Evolutionary conservation across 2,113 vertebrate genomes (phyloP), one percentile per base, ranked within the genome.

Genomic region (Sceloporus tristichus): DNA sequence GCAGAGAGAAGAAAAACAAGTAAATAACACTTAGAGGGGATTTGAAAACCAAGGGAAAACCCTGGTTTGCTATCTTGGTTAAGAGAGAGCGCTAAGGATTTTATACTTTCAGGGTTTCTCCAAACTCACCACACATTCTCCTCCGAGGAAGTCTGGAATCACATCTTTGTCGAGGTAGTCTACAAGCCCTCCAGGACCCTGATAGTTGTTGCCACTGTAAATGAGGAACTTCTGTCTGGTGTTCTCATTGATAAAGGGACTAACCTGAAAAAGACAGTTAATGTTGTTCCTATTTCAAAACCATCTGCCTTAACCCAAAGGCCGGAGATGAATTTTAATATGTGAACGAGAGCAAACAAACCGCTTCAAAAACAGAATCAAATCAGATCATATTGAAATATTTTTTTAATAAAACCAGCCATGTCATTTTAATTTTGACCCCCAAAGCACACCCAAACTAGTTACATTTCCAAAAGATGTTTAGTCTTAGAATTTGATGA

Each of bases 171-270:
- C 96, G 88, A 98, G 93, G 0, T 98, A 98, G 90, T 98, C 98
- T 0, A 97, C 93, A 8, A 98, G 96, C n/a, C 97, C 97, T 4
- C 98, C 98, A 0, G 96, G 94, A n/a, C 97, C 97, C 90, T 97
- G 98, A 77, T 97, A 98, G 89, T 98, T 97, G 83, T 96, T 98
- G 79, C 97, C 98, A 1, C 98, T 97, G 90, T 97, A 98, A 90
- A 98, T 97, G 16, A 98, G 97, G 92, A 98, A 98, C 80, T 98
- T 98, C 91, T 96, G 96, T 54, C 97, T 93, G 1, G 97, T 98
- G 92, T 98, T 98, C 82, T 98, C 98, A 0, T 98, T 97, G 94
- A 98, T 98, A 89, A 98, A 98, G 34, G 98, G 98, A 87, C 97
- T 98, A 91, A 98, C 96, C 97, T 98, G 91, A 27, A 92, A 80